Percentiles rank a stretch among this genome's conserved stretches.
phyloP scores from a whole-genome alignment of 2,113 vertebrate species.

The Periophthalmus modestus region DNA sequence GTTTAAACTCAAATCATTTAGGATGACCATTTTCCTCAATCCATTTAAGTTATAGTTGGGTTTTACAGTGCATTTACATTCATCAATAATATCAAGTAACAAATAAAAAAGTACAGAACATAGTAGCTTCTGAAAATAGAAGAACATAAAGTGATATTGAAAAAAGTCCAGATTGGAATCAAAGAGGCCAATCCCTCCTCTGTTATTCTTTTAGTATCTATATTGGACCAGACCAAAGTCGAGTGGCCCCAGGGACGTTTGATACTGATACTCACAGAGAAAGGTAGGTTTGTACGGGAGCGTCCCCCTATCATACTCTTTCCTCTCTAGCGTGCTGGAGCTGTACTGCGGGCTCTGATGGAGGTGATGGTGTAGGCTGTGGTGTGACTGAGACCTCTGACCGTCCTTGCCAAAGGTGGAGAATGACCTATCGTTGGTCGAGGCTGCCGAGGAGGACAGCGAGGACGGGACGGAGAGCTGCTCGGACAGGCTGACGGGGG shows the following conservation, averaged over 20 bases:
- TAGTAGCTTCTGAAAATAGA: slow-evolving; percentile 42
- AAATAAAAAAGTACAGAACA: background rate
- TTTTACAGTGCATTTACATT: slow-evolving; percentile 49
- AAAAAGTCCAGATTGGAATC: slow-evolving; percentile 67
- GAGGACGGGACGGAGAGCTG: slow-evolving; percentile 64
- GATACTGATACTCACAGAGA: slow-evolving; percentile 95
- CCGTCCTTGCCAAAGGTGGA: slow-evolving; percentile 98
- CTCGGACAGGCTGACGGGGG: slow-evolving; percentile 62
- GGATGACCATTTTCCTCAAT: background rate
- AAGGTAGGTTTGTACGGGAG: slow-evolving; percentile 97
- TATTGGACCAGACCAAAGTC: slow-evolving; percentile 73
- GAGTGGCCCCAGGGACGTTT: slow-evolving; percentile 72
- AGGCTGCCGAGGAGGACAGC: slow-evolving; percentile 56
- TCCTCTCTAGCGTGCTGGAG: slow-evolving; percentile 90
- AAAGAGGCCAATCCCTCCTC: slow-evolving; percentile 39
- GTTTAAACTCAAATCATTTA: background rate
- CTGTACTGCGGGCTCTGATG: slow-evolving; percentile 74
- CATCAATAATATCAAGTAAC: slow-evolving; percentile 44
- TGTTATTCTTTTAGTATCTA: slow-evolving; percentile 50
- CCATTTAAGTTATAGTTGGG: background rate
- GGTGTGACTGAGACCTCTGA: slow-evolving; percentile 87
- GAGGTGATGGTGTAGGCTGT: slow-evolving; percentile 80
- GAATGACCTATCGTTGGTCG: slow-evolving; percentile 89
- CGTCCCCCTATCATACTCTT: slow-evolving; percentile 96
- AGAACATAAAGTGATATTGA: slow-evolving; percentile 32